These are phyloP conservation scores for Cossypha dichroa DNA, from an alignment of 2,797 vertebrate species.

Conservation along the genomic window DNA sequence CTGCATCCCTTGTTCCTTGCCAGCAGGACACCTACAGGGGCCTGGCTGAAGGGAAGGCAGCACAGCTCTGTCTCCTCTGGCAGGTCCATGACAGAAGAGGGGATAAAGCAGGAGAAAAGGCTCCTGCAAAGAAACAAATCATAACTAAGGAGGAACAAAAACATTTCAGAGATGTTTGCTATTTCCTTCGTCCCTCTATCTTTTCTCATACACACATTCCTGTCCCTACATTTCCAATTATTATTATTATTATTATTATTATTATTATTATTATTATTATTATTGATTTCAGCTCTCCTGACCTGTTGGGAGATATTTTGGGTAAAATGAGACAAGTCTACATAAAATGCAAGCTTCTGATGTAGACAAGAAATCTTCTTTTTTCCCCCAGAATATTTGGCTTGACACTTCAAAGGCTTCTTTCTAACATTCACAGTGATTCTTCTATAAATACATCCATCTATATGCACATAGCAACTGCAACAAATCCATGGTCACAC, in stretches of 20 bases:
- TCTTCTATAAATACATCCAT: conserved; percentile 74
- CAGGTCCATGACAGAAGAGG: background rate
- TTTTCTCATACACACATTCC: background rate
- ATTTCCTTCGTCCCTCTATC: background rate
- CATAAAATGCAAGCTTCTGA: conserved; percentile 59
- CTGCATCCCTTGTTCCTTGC: background rate
- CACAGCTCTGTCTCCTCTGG: background rate
- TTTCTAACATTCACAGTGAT: conserved; percentile 72
- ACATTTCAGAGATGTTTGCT: background rate
- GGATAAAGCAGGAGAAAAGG: background rate
- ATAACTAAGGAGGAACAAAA: background rate
- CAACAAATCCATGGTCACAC: conserved; percentile 54
- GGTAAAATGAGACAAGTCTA: conserved; percentile 49
- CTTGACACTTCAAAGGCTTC: conserved; percentile 70
- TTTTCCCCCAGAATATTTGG: conserved; percentile 69
- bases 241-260: background rate
- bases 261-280: background rate
- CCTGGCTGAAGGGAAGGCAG: background rate
- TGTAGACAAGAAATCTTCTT: conserved; percentile 54
- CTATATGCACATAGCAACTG: conserved; percentile 55
- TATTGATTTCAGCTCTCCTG: conserved; percentile 35
- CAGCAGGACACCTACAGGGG: background rate
- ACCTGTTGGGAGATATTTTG: conserved; percentile 53
- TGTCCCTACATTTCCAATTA: background rate
- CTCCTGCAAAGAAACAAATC: background rate